phyloP scores from a whole-genome alignment of 2,113 vertebrate species.

The Dasyornis broadbenti region DNA sequence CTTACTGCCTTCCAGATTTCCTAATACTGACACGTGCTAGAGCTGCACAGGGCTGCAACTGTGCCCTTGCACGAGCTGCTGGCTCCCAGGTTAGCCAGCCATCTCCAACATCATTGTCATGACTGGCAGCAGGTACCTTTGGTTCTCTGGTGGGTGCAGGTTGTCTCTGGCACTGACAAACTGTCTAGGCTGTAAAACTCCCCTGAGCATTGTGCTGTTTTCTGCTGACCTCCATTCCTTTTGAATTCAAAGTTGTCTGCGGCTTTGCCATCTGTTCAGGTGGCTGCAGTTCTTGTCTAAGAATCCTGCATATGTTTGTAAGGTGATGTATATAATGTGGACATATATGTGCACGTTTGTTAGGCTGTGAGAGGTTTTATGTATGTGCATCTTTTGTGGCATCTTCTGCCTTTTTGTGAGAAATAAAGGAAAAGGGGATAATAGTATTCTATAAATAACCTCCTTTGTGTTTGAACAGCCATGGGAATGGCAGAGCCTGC shows the following conservation, averaged over 20 bases:
- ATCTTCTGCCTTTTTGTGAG: not conserved
- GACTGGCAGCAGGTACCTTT: not conserved
- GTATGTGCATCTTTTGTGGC: not conserved
- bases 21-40: accelerated
- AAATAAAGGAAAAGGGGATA: not conserved
- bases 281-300: not conserved
- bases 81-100: not conserved
- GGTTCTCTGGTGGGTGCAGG: not conserved
- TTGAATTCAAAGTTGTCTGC: not conserved
- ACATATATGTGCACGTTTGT: not conserved
- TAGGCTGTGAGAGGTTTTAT: not conserved
- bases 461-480: not conserved
- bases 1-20: not conserved
- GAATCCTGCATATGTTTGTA: not conserved
- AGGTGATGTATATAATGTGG: not conserved
- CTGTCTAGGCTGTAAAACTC: not conserved
- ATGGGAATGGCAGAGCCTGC: not conserved
- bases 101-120: not conserved
- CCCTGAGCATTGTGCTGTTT: not conserved
- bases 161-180: not conserved
- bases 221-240: not conserved
- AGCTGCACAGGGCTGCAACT: not conserved
- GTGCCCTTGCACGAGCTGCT: not conserved
- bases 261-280: conserved; percentile 24
- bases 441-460: not conserved